A percentile compares a stretch with the other conserved stretches of the same genome.
Evolutionary conservation across 2,888 invertebrate species (phyloP).

Genomic region (Digitonthophagus gazella): DNA sequence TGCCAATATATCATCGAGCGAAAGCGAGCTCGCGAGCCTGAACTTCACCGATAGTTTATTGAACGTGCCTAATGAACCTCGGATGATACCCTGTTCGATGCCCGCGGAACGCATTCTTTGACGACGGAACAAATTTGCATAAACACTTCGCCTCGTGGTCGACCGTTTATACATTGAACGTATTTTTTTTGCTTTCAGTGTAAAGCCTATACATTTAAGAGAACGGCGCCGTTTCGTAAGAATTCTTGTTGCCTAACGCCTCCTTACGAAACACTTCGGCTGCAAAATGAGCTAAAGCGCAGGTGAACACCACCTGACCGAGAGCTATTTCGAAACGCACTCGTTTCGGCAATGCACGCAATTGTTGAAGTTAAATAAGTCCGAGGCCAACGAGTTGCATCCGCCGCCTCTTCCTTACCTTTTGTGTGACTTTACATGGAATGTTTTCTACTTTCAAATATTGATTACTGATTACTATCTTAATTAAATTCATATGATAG

Average conservation of each 20-base stretch:
- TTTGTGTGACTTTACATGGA: neutral
- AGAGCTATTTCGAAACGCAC: neutral
- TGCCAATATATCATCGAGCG: neutral
- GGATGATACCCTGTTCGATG: neutral
- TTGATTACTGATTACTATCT: no score
- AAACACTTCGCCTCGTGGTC: neutral
- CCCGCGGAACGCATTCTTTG: neutral
- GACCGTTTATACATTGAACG: neutral
- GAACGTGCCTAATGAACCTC: neutral
- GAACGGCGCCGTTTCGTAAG: neutral
- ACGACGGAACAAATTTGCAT: neutral
- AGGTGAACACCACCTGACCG: neutral
- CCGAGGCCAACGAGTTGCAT: neutral
- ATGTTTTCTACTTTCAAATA: no score
- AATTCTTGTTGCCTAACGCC: neutral
- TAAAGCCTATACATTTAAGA: neutral
- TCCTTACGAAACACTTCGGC: neutral
- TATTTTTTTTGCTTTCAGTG: neutral
- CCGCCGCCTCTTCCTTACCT: neutral
- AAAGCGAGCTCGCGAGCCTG: neutral
- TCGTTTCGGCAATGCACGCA: neutral
- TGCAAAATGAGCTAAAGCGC: neutral
- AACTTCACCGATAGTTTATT: neutral
- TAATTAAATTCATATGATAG: no score
- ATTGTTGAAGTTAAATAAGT: neutral